Percentiles rank a stretch among this genome's conserved stretches.
Conservation (phyloP, 1,140 invertebrate species). For the Agraylea sexmaculata region DNA sequence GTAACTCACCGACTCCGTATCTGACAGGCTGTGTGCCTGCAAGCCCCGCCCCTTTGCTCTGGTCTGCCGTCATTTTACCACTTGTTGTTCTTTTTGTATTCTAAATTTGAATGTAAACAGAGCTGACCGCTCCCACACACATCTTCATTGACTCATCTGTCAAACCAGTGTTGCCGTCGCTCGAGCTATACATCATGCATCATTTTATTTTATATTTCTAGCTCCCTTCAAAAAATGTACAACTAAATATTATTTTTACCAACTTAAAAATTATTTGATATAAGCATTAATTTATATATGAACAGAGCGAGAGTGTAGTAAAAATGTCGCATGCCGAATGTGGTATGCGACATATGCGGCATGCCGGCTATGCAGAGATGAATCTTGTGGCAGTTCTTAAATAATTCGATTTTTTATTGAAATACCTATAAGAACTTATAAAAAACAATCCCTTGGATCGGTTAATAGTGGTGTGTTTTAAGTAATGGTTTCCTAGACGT, state of each 20-base stretch:
- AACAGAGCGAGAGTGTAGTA: neutral
- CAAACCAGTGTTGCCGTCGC: conserved; percentile 6
- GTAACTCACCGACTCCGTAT: too few species aligned
- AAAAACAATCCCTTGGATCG: neutral
- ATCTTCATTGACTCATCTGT: conserved; percentile 10
- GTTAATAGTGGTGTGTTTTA: too few species aligned
- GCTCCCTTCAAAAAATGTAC: neutral
- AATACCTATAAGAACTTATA: neutral
- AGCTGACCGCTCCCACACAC: conserved; percentile 11
- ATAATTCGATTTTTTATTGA: neutral
- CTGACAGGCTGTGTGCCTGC: too few species aligned
- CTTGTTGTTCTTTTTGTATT: neutral
- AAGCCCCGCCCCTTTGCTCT: too few species aligned
- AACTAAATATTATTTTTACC: neutral
- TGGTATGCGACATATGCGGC: neutral
- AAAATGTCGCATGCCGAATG: neutral
- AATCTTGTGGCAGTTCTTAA: too few species aligned
- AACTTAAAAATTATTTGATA: too few species aligned
- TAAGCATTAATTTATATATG: neutral
- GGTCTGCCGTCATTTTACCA: neutral
- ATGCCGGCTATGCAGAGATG: too few species aligned
- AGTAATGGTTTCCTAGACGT: too few species aligned
- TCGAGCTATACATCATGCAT: neutral
- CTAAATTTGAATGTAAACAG: conserved; percentile 11
- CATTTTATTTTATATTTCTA: neutral